Conservation (phyloP, 2,888 invertebrate genomes). For the Biston betularia region DNA sequence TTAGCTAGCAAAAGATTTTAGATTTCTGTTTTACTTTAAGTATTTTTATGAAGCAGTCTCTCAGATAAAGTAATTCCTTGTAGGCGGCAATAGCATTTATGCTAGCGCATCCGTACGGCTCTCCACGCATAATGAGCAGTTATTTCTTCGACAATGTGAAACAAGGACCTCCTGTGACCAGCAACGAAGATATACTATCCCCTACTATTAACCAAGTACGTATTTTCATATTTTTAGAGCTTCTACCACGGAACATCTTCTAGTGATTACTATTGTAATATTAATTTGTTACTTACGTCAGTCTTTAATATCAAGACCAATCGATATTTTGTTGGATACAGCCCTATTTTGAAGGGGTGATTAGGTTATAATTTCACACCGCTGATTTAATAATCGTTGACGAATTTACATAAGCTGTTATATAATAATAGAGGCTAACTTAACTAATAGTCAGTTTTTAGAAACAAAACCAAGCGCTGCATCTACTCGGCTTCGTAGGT, state of each 20-base stretch:
- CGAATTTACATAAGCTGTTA: too few species aligned
- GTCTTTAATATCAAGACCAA: too few species aligned
- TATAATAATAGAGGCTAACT: too few species aligned
- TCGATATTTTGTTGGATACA: too few species aligned
- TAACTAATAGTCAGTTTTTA: too few species aligned
- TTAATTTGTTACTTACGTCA: too few species aligned
- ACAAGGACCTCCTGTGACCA: constrained; percentile 88
- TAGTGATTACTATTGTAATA: too few species aligned
- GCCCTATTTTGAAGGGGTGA: too few species aligned
- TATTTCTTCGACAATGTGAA: constrained; percentile 87
- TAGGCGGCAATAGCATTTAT: constrained; percentile 92
- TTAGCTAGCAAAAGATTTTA: not conserved
- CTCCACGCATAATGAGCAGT: constrained; percentile 93
- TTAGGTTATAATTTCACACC: too few species aligned
- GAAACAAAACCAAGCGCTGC: too few species aligned
- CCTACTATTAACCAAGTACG: constrained; percentile 85
- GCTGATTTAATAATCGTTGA: too few species aligned
- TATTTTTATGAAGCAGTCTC: not conserved
- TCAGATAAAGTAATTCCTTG: not conserved
- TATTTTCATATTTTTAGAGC: not conserved
- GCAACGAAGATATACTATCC: constrained; percentile 83
- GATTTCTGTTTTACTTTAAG: not conserved
- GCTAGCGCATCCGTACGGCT: constrained; percentile 93
- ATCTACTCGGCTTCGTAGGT: too few species aligned
- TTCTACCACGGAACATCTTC: not conserved